These are phyloP conservation scores for Caranx ignobilis DNA, from an alignment of 2,113 vertebrate species.

Conservation along the genomic window DNA sequence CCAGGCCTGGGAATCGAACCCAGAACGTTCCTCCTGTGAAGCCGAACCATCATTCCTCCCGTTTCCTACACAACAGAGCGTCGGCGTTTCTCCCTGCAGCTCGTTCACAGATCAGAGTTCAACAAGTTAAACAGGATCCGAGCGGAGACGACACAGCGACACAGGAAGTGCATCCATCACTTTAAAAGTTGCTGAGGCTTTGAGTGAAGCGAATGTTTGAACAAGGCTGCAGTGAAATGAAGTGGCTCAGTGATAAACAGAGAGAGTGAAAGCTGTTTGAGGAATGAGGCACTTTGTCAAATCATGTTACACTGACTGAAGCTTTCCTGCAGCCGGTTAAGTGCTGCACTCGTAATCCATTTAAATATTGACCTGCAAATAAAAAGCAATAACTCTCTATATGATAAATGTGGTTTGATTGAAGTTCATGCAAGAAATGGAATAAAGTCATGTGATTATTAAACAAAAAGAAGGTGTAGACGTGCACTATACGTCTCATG, in stretches of 20 bases:
- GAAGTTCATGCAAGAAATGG: background rate
- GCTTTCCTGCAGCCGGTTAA: background rate
- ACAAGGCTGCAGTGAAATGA: background rate
- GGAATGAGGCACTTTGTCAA: constrained; percentile 35
- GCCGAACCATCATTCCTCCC: too few species aligned
- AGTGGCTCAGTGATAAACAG: background rate
- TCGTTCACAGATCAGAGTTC: too few species aligned
- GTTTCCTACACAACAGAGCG: too few species aligned
- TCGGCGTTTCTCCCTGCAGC: too few species aligned
- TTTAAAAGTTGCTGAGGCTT: background rate
- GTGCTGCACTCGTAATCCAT: background rate
- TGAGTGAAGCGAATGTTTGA: background rate
- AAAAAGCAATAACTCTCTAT: background rate
- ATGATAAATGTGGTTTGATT: background rate
- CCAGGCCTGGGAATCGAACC: too few species aligned
- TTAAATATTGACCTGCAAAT: too few species aligned
- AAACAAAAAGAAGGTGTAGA: too few species aligned
- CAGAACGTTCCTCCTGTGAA: too few species aligned
- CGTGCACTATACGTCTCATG: background rate
- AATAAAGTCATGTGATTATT: too few species aligned
- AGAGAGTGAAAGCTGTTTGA: constrained; percentile 1
- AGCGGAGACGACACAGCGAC: too few species aligned
- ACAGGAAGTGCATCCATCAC: background rate
- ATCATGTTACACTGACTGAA: constrained; percentile 29
- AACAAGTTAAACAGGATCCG: too few species aligned